Evolutionary conservation across 2,888 invertebrate species (phyloP), one percentile per base, ranked within the genome.

Genomic region (Brenthis hecate): DNA sequence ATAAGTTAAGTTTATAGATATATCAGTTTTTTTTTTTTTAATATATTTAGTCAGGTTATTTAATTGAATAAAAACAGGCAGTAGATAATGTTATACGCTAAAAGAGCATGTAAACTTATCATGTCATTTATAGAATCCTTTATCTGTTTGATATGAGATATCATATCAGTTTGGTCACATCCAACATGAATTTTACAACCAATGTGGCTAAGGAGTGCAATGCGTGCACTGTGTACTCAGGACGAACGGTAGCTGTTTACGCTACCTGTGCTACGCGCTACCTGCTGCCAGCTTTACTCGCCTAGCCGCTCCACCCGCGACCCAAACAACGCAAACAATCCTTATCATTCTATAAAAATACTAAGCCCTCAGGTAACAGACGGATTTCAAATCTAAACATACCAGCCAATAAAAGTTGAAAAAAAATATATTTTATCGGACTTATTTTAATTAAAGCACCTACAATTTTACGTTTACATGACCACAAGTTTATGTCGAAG

Each of bases 231-330:
- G 88, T 92, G 89, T 92, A 86, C 87, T 85, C 87, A 89, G 90
- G 91, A 88, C 85, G 76, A 78, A 87, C 90, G 84, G 92, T 87
- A 90, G 90, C 88, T 84, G 85, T 85, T 85, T 83, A 80, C 79
- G 91, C 92, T 92, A 91, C 92, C 91, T 90, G 91, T 91, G 81
- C 89, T 92, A 91, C 92, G 87, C 90, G 80, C 81, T 88, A 87
- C 87, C 77, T 80, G 77, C 75, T 84, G 87, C 80, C 81, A 36
- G 62, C 62, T 43, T 43, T 19, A 62, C 62, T 43, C 62, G 36
- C 62, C 16, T 32, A 61, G 50, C 50, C 58, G 48, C 77, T 74
- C 69, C 75, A 72, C 53, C 55, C 51, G 53, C 55, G 58, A 56
- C 67, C 56, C 73, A 74, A 76, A 77, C 78, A 79, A 73, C 78